phyloP scores from a whole-genome alignment of 2,113 vertebrate species.

The Melanerpes aurifrons region DNA sequence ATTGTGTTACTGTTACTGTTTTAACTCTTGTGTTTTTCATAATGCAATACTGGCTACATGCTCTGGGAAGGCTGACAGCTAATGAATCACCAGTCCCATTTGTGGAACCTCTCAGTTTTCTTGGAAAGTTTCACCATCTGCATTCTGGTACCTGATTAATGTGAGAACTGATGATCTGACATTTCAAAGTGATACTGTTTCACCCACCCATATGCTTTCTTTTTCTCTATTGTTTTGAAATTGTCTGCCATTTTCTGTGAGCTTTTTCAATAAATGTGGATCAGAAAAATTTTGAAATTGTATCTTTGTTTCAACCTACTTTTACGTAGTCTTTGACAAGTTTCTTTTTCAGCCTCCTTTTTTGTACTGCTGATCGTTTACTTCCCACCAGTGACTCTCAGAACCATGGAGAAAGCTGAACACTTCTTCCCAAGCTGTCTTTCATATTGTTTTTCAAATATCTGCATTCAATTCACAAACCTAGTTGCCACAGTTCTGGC shows the following conservation, averaged over 20 bases:
- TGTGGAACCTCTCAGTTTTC: slow-evolving; percentile 30
- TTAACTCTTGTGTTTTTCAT: slow-evolving; percentile 20
- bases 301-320: not conserved
- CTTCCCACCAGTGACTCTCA: not conserved
- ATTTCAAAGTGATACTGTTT: slow-evolving; percentile 12
- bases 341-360: not conserved
- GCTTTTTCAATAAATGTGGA: slow-evolving; percentile 53
- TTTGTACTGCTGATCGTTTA: not conserved
- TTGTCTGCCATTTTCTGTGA: slow-evolving; percentile 34
- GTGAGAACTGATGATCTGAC: not conserved
- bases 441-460: not conserved
- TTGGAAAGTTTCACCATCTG: slow-evolving; percentile 18
- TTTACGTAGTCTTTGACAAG: not conserved
- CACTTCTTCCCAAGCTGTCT: not conserved
- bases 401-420: not conserved
- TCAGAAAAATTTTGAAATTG: slow-evolving; percentile 6
- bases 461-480: not conserved
- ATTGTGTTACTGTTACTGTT: not conserved
- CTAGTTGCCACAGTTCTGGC: not conserved
- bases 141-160: slow-evolving; percentile 29
- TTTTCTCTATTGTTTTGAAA: slow-evolving; percentile 4
- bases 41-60: not conserved
- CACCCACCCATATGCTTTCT: not conserved
- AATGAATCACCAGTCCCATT: slow-evolving; percentile 2
- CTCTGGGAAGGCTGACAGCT: slow-evolving; percentile 25